Evolutionary conservation across 2,113 vertebrate genomes (phyloP).

Genomic region (Okapia johnstoni): DNA sequence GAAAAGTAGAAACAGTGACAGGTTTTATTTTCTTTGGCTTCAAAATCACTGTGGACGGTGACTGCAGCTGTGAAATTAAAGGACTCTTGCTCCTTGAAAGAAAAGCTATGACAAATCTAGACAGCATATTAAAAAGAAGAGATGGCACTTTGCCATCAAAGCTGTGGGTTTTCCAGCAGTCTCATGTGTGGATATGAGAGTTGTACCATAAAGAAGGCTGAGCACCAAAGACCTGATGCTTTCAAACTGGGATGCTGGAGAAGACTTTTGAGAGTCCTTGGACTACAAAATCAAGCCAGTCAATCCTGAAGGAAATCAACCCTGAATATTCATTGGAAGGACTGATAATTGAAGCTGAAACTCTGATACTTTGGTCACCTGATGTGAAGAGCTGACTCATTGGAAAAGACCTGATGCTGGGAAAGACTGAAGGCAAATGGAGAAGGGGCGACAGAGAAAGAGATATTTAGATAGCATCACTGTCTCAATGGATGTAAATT

Average conservation of each 20-base stretch:
- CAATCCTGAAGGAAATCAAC: neutral
- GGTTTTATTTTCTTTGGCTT: neutral
- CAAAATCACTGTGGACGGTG: neutral
- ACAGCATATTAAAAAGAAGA: neutral
- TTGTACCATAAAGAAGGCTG: neutral
- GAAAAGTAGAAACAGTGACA: neutral
- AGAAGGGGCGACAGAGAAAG: neutral
- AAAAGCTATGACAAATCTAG: neutral
- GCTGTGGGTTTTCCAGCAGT: neutral
- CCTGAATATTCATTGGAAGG: neutral
- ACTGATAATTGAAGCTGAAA: neutral
- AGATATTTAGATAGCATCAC: neutral
- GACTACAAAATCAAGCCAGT: neutral
- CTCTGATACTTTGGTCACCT: neutral
- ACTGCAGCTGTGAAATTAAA: neutral
- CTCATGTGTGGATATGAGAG: neutral
- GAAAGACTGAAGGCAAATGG: neutral
- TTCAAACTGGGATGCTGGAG: neutral
- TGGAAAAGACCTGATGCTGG: neutral
- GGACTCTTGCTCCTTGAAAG: neutral
- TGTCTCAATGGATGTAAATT: neutral
- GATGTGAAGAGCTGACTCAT: neutral
- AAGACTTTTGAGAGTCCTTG: neutral
- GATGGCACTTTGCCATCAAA: neutral
- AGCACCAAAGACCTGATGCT: accelerated